These are phyloP conservation scores for Cacoxenus indagator DNA, from an alignment of 2,888 invertebrate genomes.

Conservation along the genomic window DNA sequence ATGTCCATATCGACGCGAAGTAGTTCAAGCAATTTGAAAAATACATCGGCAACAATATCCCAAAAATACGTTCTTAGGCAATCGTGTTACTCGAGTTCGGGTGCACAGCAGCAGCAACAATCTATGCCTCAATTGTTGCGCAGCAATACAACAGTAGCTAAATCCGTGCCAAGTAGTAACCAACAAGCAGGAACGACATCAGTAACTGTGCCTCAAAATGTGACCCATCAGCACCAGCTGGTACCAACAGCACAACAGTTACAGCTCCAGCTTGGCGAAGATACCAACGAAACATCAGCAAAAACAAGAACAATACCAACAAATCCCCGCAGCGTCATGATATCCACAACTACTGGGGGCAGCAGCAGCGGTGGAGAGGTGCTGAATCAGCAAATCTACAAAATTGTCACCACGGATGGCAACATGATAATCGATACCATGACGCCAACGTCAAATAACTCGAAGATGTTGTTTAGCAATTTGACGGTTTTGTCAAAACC, in stretches of 20 bases:
- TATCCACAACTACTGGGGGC: constrained; percentile 53
- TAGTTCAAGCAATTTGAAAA: constrained; percentile 8
- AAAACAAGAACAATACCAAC: not conserved
- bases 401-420: constrained; percentile 68
- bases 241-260: constrained; percentile 50
- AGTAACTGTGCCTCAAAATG: not conserved
- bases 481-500: constrained; percentile 68
- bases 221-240: constrained; percentile 42
- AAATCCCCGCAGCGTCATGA: constrained; percentile 47
- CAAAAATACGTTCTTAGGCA: constrained; percentile 51
- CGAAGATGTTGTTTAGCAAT: constrained; percentile 69
- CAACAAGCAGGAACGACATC: constrained; percentile 8
- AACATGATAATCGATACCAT: constrained; percentile 68
- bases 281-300: constrained; percentile 46
- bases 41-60: constrained; percentile 26
- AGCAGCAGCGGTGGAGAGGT: constrained; percentile 59
- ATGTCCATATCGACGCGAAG: constrained; percentile 47
- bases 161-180: too few relatives aligned
- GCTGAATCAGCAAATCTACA: constrained; percentile 69
- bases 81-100: too few relatives aligned
- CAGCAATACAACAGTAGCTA: too few relatives aligned
- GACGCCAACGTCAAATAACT: constrained; percentile 54
- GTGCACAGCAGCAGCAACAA: constrained; percentile 24
- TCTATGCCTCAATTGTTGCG: constrained; percentile 23
- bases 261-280: constrained; percentile 60